Conservation (phyloP, 1,140 invertebrate species). For the Anagrus nilaparvatae region DNA sequence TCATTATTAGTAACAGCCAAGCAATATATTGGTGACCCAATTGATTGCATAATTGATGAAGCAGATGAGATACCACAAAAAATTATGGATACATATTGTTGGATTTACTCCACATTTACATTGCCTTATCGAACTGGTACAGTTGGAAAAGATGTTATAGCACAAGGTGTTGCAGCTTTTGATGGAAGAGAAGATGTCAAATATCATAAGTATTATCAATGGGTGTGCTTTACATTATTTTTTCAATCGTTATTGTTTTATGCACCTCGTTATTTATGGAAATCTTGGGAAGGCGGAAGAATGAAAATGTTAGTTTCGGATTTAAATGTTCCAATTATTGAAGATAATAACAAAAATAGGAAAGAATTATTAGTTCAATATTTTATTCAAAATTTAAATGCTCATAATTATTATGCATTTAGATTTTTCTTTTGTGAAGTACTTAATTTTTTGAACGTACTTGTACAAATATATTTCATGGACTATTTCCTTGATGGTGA, state of each 20-base stretch:
- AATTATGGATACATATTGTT: conserved; percentile 64
- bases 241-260: conserved; percentile 72
- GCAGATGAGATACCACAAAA: too few relatives aligned
- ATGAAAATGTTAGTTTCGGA: conserved; percentile 44
- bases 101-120: conserved; percentile 67
- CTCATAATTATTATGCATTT: conserved; percentile 53
- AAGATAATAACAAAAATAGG: too few relatives aligned
- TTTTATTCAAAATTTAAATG: too few relatives aligned
- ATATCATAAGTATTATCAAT: conserved; percentile 79
- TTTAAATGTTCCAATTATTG: conserved; percentile 29
- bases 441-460: conserved; percentile 53
- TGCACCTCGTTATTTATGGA: conserved; percentile 65
- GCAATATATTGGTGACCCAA: conserved; percentile 62
- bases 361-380: conserved; percentile 1
- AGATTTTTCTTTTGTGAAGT: conserved; percentile 58
- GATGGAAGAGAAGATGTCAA: conserved; percentile 45
- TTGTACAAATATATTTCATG: conserved; percentile 52
- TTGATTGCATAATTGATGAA: conserved; percentile 49
- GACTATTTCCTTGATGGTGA: conserved; percentile 60
- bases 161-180: conserved; percentile 26
- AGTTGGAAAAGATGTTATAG: conserved; percentile 31
- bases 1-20: conserved; percentile 55
- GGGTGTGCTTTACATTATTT: conserved; percentile 73
- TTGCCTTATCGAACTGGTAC: conserved; percentile 25
- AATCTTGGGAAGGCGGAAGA: conserved; percentile 58